phyloP scores from a whole-genome alignment of 1,140 invertebrate species.

The Lepidotrigona ventralis region DNA sequence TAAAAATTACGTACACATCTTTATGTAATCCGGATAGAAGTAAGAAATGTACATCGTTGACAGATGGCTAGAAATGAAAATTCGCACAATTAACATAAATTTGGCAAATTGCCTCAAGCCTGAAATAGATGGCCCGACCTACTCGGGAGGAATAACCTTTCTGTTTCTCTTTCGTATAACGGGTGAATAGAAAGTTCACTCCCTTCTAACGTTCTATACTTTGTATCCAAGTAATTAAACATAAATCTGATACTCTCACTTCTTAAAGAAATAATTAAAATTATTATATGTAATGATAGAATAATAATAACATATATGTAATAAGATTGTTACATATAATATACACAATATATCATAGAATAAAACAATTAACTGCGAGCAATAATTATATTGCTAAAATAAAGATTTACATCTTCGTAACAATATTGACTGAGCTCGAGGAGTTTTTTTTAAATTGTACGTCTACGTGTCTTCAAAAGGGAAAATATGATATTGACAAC shows the following conservation, averaged over 20 bases:
- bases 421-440: no score
- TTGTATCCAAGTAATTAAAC: no score
- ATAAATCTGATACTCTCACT: not conserved
- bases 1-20: not conserved
- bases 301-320: no score
- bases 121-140: slow-evolving; percentile 74
- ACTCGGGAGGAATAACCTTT: slow-evolving; percentile 77
- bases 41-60: slow-evolving; percentile 11
- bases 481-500: no score
- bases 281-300: not conserved
- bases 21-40: not conserved
- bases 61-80: slow-evolving; percentile 67
- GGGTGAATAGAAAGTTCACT: slow-evolving; percentile 22
- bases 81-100: slow-evolving; percentile 76
- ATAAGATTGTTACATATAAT: no score
- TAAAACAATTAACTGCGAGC: no score
- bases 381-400: no score
- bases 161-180: slow-evolving; percentile 59
- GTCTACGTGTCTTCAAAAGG: no score
- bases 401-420: no score
- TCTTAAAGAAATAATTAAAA: not conserved
- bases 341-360: no score
- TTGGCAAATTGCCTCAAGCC: slow-evolving; percentile 74
- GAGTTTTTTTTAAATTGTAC: no score
- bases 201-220: not conserved